These are phyloP conservation scores for Opisthograptis luteolata DNA, from an alignment of 2,888 invertebrate species.

Conservation along the genomic window DNA sequence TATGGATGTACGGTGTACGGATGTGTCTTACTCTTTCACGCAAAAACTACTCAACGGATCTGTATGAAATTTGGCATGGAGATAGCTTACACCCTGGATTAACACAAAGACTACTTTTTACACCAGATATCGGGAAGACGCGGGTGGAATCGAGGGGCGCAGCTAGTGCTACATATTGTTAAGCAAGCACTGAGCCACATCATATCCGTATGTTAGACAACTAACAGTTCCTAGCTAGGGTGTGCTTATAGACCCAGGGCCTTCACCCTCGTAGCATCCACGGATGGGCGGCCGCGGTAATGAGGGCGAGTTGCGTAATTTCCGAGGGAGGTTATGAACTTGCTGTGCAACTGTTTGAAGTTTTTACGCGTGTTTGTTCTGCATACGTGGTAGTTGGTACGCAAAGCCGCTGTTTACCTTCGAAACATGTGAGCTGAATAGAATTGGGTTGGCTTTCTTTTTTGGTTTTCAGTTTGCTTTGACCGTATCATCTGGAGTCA, in stretches of 20 bases:
- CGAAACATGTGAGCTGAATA: conserved; percentile 35
- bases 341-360: conserved; percentile 77
- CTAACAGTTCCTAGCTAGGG: conserved; percentile 27
- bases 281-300: conserved; percentile 74
- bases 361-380: conserved; percentile 71
- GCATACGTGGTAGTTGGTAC: conserved; percentile 44
- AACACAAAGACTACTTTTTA: too few relatives aligned
- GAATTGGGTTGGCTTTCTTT: not conserved
- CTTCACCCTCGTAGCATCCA: conserved; percentile 68
- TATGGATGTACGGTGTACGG: too few relatives aligned
- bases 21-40: too few relatives aligned
- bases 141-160: too few relatives aligned
- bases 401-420: conserved; percentile 29
- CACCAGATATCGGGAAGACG: too few relatives aligned
- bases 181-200: conserved; percentile 22
- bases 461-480: too few relatives aligned
- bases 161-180: conserved; percentile 53
- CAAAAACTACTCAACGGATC: too few relatives aligned
- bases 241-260: conserved; percentile 37
- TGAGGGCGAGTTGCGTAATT: conserved; percentile 78
- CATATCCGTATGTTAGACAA: conserved; percentile 49
- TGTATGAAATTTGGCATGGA: too few relatives aligned
- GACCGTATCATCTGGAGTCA: not conserved
- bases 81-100: too few relatives aligned
- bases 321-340: conserved; percentile 65